These are phyloP conservation scores for Ladona fulva DNA, from an alignment of 1,140 invertebrate species.

Conservation along the genomic window DNA sequence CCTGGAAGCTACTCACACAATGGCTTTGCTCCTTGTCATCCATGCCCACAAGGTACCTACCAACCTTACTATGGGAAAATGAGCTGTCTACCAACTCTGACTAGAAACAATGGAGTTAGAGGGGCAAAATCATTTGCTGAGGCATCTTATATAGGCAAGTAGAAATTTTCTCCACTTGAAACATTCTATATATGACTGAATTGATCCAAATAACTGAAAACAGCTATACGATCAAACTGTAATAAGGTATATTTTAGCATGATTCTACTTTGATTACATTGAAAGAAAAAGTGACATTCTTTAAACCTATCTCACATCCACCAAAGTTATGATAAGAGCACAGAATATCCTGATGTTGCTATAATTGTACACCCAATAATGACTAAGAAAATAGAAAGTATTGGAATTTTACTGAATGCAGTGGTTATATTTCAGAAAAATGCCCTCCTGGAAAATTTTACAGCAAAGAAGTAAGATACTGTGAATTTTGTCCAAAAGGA, in stretches of 20 bases:
- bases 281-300: too few species aligned
- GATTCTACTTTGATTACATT: too few species aligned
- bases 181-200: too few species aligned
- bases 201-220: too few species aligned
- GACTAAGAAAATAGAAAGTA: not conserved
- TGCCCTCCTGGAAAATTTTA: constrained; percentile 8
- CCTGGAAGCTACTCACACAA: constrained; percentile 11
- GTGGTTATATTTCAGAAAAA: not conserved
- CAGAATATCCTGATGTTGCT: too few species aligned
- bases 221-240: too few species aligned
- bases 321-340: too few species aligned
- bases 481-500: constrained; percentile 17
- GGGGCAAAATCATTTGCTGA: constrained; percentile 5
- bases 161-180: too few species aligned
- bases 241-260: too few species aligned
- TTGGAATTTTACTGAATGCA: not conserved
- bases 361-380: too few species aligned
- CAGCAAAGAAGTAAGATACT: not conserved
- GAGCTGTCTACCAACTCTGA: not conserved
- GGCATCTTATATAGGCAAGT: not conserved
- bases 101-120: not conserved
- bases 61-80: constrained; percentile 11
- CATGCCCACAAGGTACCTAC: constrained; percentile 11
- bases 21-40: not conserved
- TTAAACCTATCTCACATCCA: too few species aligned